These are phyloP conservation scores for Xiphophorus maculatus DNA, from an alignment of 2,113 vertebrate species.

Conservation along the genomic window DNA sequence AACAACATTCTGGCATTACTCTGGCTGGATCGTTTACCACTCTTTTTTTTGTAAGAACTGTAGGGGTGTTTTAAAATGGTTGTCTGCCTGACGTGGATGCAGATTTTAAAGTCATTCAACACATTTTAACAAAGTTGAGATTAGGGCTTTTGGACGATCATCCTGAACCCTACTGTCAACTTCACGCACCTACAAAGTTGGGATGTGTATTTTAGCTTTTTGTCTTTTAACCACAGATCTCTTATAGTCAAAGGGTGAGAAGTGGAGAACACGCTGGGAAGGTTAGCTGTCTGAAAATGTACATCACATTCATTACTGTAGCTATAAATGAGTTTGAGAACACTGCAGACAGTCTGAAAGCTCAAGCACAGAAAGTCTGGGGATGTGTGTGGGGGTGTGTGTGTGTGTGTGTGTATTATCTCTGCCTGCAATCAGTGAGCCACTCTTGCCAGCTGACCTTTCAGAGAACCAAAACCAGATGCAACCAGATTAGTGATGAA, in stretches of 20 bases:
- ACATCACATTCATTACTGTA: too few species aligned
- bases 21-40: neutral
- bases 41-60: neutral
- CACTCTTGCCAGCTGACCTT: conserved; percentile 30
- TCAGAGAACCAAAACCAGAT: conserved; percentile 48
- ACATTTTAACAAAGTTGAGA: too few species aligned
- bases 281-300: too few species aligned
- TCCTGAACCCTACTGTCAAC: too few species aligned
- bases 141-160: too few species aligned
- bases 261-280: too few species aligned
- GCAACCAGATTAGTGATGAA: conserved; percentile 48
- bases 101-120: too few species aligned
- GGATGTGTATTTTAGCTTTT: too few species aligned
- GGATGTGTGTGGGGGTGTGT: neutral
- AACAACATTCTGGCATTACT: neutral
- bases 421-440: conserved; percentile 51
- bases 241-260: too few species aligned
- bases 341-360: neutral
- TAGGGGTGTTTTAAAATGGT: neutral
- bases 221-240: too few species aligned
- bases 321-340: neutral
- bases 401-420: conserved; percentile 47
- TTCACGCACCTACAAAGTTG: too few species aligned
- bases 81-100: too few species aligned
- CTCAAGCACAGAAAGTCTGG: neutral